Evolutionary conservation across 92 coral and sea anemone species (phyloP), one percentile per base, ranked within the genome.

Genomic region (Paragorgia papillata): DNA sequence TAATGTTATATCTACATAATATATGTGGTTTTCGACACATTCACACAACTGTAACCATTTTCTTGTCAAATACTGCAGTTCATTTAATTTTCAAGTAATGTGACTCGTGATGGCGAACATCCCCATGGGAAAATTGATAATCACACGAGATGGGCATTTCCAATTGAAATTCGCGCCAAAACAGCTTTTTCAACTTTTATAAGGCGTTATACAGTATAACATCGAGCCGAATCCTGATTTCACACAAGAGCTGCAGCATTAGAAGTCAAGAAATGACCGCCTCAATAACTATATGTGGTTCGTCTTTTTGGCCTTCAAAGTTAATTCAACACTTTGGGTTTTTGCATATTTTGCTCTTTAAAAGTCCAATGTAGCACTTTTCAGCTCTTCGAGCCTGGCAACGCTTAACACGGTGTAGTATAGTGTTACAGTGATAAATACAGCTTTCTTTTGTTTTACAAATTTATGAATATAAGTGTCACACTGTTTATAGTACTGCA

Each of bases 301-400:
- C 1, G 40, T 67, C 74, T 43, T 46, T 46, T 46, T 46, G 53
- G 53, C 53, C 53, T 46, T 15, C 53, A 46, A 46, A 46, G 53
- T 46, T 46, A 37, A 2, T 46, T 46, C 2, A 46, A 46, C 14
- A 15, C 53, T 37, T 37, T 46, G 53, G 53, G 53, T 46, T 46
- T 46, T 46, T 46, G 53, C 53, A 46, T 46, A 46, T 46, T 46
- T 15, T 46, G 53, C n/a, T 46, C 10, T 4, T 37, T 37, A 37
- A n/a, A 37, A 37, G 43, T 37, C 6, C 43, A 37, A 15, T n/a
- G n/a, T 15, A 15, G 53, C 12, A 7, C 2, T n/a, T 37, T 44
- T 64, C n/a, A n/a, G 30, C 71, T 64, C 71, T 64, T 64, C 19
- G 71, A 64, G 71, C 31, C 25, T 21, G n/a, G 29, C 29, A 3